A percentile compares a stretch with the other conserved stretches of the same genome.
These are phyloP conservation scores for Gymnosoma rotundatum DNA, from an alignment of 2,888 invertebrate species.

Conservation along the genomic window DNA sequence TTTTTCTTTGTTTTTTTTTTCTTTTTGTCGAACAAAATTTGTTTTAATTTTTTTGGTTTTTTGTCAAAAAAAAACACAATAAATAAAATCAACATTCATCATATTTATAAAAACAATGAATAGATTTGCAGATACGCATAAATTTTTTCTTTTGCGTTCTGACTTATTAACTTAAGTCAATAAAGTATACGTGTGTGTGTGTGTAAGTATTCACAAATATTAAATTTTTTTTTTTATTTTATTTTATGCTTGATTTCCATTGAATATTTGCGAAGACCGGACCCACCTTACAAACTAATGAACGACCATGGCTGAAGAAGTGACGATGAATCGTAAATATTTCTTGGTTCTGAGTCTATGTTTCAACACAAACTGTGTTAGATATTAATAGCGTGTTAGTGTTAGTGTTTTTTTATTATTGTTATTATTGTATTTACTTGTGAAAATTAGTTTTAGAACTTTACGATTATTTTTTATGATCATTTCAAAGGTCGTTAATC, in stretches of 20 bases:
- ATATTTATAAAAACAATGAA: constrained; percentile 6
- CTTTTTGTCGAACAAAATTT: constrained; percentile 17
- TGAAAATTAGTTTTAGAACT: constrained; percentile 24
- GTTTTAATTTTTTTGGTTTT: not conserved
- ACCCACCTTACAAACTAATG: constrained; percentile 22
- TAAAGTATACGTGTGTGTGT: not conserved
- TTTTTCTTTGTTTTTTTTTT: not conserved
- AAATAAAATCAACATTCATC: constrained; percentile 15
- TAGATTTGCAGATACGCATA: constrained; percentile 7
- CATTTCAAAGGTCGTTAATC: constrained; percentile 36
- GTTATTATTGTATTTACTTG: constrained; percentile 5
- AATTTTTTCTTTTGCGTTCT: not conserved
- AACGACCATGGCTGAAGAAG: constrained; percentile 33
- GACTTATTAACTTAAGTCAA: not conserved
- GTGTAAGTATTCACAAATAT: constrained; percentile 22
- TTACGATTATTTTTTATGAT: not conserved
- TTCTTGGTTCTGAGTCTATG: constrained; percentile 1
- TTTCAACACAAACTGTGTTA: constrained; percentile 10
- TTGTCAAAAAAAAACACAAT: constrained; percentile 22
- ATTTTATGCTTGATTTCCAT: constrained; percentile 60
- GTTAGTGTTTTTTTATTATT: not conserved
- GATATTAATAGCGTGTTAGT: not conserved
- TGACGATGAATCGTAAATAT: constrained; percentile 32
- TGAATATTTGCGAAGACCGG: constrained; percentile 29
- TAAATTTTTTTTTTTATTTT: constrained; percentile 10